Percentiles rank a stretch among this genome's conserved stretches.
Conservation (phyloP, 2,797 vertebrate species). For the Borostomias antarcticus region DNA sequence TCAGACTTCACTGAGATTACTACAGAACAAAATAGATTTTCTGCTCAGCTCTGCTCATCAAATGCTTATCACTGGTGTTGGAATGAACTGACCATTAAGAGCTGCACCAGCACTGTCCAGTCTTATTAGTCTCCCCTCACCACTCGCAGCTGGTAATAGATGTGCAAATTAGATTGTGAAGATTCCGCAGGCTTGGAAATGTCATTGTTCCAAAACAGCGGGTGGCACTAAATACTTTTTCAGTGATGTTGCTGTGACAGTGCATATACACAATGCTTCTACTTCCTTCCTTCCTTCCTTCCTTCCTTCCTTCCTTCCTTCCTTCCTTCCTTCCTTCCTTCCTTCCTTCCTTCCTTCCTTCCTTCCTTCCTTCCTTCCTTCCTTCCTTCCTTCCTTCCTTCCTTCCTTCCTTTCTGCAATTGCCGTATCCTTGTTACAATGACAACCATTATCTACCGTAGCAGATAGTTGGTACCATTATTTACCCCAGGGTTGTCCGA, state of each 20-base stretch:
- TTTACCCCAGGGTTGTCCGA: too few species aligned
- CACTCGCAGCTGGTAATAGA: constrained; percentile 14
- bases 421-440: neutral
- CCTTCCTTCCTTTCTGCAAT: too few species aligned
- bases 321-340: too few species aligned
- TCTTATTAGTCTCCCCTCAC: constrained; percentile 8
- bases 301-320: too few species aligned
- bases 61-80: constrained; percentile 16
- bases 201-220: constrained; percentile 7
- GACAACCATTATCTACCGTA: neutral
- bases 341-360: too few species aligned
- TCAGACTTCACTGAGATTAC: too few species aligned
- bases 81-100: constrained; percentile 4
- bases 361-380: too few species aligned
- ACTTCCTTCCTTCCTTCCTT: too few species aligned
- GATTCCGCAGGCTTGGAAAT: constrained; percentile 12
- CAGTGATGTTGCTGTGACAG: neutral
- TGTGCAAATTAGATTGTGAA: constrained; percentile 23
- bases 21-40: too few species aligned
- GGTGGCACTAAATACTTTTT: constrained; percentile 10
- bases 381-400: too few species aligned
- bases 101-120: constrained; percentile 8
- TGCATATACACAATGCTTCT: neutral
- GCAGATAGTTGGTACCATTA: too few species aligned
- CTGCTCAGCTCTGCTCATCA: constrained; percentile 12